Evolutionary conservation across 37 sponge, comb jelly and placozoan species (phyloP), one percentile per base, ranked within the genome.

Genomic region (Dysidea cf. avara): DNA sequence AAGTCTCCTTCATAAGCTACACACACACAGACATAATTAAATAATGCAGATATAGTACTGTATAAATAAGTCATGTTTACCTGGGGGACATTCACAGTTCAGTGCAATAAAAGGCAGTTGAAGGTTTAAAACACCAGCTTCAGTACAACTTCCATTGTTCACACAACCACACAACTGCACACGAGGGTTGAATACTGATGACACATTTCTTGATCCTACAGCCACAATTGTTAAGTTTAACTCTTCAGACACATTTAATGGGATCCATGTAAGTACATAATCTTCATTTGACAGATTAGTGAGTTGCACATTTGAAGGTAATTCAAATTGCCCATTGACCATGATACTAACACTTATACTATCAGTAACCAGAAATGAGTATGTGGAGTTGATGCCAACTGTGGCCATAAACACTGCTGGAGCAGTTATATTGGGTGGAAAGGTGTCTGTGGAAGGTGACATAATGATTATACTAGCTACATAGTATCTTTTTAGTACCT

Each of bases 81-180:
- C 83, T 75, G 28, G 34, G 34, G 49, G 36, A 55, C 83, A 83
- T 48, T 62, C 40, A 51, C 84, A 83, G 64, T 64, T 75, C 33
- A 83, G 20, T 13, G 56, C 56, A 3, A 76, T 4, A n/a, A 61
- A 34, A 17, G 58, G 40, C 11, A 39, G 71, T 2, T 56, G 54
- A 36, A n/a, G 40, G 46, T 57, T 40, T 32, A 62, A 13, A 0
- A 83, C 28, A 54, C 84, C 84, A 24, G 55, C 57, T 22, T 70
- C 18, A 20, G 84, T 83, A 47, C 86, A 85, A 43, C 59, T 68
- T 4, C 85, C 85, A 35, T 53, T 54, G 54, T 79, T 85, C 53
- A 51, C 24, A 66, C 86, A 85, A 12, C 56, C 67, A 66, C 86
- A 85, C 31, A 85, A 39, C 34, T 80, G 53, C 3, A 85, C 53